Base-by-base conservation (phyloP, 1,140 invertebrate species). In the Drosophila equinoxialis region DNA sequence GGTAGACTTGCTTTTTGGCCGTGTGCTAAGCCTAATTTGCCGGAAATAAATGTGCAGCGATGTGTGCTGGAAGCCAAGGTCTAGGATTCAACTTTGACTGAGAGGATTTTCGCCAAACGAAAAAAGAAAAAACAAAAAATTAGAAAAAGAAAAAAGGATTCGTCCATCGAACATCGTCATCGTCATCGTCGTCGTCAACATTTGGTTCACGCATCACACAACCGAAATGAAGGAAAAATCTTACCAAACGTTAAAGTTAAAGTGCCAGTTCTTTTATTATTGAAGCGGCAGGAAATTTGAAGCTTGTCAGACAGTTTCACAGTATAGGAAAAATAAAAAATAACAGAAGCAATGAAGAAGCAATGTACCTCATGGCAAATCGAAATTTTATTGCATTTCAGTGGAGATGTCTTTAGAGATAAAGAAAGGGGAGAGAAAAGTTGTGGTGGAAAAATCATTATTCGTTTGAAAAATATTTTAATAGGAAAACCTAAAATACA, bases 11-110 rank as follows among this genome's bases (percentile, higher is more conserved):
- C 45, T 51, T 55, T 14, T 23, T 14, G 8, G 51, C 26, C 39
- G 41, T 26, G 33, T 70, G 59, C 74, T 71, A 71, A 79, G 85
- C 80, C 84, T 89, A 89, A 89, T 89, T 89, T 89, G 80, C 85
- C 84, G 84, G 84, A 89, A 89, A 89, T 89, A 89, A 89, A 89
- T 89, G 84, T 89, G 81, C 84, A 90, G 74, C 85, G 81, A 89
- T 84, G 84, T 90, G 84, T 90, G 85, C 17, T 79, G 59, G 85
- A 83, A 86, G 79, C 86, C 79, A 89, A 72, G 54, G 59, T 51
- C 26, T 69, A 60, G 54, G 37, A 39, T 20, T 60, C 66, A 65
- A 72, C 65, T 75, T 66, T 75, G 73, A n/a, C 37, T 41, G 35
- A 54, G 30, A 39, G 54, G 26, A 30, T 37, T 54, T 55, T 64